These are phyloP conservation scores for Erebia epiphron DNA, from an alignment of 2,888 invertebrate species.

Conservation along the genomic window DNA sequence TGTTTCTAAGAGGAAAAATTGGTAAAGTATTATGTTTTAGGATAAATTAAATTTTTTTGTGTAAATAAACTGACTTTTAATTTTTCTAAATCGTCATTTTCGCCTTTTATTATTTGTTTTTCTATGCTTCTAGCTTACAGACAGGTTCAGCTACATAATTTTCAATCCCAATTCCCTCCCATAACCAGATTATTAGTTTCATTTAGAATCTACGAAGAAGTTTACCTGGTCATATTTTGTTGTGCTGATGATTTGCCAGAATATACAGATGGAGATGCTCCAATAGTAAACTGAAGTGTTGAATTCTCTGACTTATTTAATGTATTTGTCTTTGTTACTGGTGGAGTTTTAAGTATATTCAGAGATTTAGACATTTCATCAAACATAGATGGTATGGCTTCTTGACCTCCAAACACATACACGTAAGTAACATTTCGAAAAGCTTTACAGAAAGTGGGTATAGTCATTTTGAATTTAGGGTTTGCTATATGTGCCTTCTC, in stretches of 20 bases:
- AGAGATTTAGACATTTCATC: background rate
- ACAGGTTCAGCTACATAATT: background rate
- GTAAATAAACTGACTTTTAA: too few relatives aligned
- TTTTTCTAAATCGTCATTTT: too few relatives aligned
- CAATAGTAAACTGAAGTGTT: background rate
- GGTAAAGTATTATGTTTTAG: background rate
- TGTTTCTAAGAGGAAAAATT: background rate
- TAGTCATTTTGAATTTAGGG: background rate
- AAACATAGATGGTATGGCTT: background rate
- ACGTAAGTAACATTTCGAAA: background rate
- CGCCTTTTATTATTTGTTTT: too few relatives aligned
- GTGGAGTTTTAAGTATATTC: background rate
- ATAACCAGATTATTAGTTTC: background rate
- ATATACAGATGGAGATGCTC: background rate
- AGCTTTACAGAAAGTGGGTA: conserved; percentile 3
- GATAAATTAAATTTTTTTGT: too few relatives aligned
- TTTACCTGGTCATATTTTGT: background rate
- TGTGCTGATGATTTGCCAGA: background rate
- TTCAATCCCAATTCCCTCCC: too few relatives aligned
- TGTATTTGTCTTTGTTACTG: background rate
- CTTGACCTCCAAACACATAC: background rate
- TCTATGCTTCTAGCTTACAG: background rate
- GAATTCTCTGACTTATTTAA: background rate
- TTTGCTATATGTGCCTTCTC: background rate
- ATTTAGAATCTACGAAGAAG: background rate